Base-by-base conservation (phyloP, 2,113 vertebrate genomes). In the Falcunculus frontatus region DNA sequence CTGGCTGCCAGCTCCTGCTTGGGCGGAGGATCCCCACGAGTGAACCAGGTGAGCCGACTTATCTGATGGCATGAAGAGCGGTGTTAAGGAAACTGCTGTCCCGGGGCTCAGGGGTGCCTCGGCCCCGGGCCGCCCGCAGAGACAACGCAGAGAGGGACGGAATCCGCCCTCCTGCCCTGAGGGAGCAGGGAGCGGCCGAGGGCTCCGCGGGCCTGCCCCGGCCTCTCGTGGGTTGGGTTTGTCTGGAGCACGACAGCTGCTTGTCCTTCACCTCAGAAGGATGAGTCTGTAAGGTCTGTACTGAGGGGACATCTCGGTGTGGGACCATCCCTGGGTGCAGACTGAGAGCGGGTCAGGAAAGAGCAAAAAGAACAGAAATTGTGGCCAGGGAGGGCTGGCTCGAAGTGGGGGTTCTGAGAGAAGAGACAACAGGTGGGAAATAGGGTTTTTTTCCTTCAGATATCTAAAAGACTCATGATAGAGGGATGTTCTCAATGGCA, bases 31-130 rank as follows among this genome's bases (percentile, higher is more conserved):
- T 98, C 97, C 44, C 95, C 97, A 4, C 98, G 98, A 2, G 99
- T 99, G 95, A 98, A 99, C 99, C 99, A 99, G 50, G 99, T 99
- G 47, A 99, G 98, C 18, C 98, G 98, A 56, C 97, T 98, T 44
- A 99, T 90, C 99, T 99, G 96, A 41, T 42, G 86, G 83, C 90
- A 91, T 30, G 83, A 56, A 89, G 59, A 53, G 57, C 0, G 62
- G 6, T 7, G 56, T 65, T 84, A 79, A 90, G 80, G 77, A 20
- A 4, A 14, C 60, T 19, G 88, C 78, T 64, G 16, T 8, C 49
- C n/a, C 4, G 15, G 63, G 30, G n/a, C 11, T 53, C 18, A 37
- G 67, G 92, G 79, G 16, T 29, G 16, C 57, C 93, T 76, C 13
- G 39, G 74, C 73, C 29, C 63, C 4, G 10, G 52, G n/a, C 78